Evolutionary conservation across 2,113 vertebrate species (phyloP).

Genomic region (Petaurus breviceps): DNA sequence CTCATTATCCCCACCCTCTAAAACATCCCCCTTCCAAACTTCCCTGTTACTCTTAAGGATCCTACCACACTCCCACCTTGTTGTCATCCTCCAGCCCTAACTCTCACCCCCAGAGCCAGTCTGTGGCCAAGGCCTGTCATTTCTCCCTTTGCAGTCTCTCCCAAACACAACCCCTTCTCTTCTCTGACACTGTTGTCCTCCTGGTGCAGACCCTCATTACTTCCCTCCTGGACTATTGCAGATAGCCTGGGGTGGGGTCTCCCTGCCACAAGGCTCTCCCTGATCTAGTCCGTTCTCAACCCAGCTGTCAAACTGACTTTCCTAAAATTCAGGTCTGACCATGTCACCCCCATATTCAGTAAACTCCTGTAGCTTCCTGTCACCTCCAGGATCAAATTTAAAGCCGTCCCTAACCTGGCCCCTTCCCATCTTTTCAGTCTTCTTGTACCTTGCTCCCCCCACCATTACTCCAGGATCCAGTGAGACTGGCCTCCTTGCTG

Average conservation of each 20-base stretch:
- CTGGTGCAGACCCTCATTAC: neutral
- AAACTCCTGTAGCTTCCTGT: neutral
- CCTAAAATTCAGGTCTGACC: neutral
- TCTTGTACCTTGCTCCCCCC: no score
- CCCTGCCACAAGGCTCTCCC: no score
- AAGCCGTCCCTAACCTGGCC: no score
- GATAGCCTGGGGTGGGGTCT: no score
- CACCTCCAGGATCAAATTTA: neutral
- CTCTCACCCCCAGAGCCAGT: neutral
- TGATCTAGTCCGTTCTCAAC: neutral
- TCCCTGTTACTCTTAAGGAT: neutral
- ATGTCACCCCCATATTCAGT: neutral
- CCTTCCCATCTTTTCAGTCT: no score
- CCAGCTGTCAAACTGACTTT: neutral
- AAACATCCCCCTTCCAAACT: neutral
- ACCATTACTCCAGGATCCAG: no score
- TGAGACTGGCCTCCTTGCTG: no score
- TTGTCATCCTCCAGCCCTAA: neutral
- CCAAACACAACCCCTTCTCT: neutral
- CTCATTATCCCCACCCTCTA: neutral
- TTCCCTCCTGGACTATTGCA: neutral
- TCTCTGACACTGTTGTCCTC: neutral
- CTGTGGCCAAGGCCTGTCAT: neutral
- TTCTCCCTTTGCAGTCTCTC: neutral
- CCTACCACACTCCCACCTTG: neutral